These are phyloP conservation scores for Sarcophaga caerulescens DNA, from an alignment of 2,888 invertebrate genomes.

Conservation along the genomic window DNA sequence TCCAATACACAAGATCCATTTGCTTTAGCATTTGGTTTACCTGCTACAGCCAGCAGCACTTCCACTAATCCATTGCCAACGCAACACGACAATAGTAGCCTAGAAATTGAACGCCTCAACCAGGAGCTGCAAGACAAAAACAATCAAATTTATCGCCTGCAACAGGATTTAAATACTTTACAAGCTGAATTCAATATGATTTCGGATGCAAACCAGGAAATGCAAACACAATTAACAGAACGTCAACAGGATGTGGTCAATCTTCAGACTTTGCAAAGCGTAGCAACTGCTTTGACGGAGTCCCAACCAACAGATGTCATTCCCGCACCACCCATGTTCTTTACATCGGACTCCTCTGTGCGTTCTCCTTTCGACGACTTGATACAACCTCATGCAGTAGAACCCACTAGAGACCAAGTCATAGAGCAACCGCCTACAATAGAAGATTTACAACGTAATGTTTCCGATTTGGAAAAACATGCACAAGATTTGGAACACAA, in stretches of 20 bases:
- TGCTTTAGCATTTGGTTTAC: constrained; percentile 65
- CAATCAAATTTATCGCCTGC: constrained; percentile 65
- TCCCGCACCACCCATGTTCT: constrained; percentile 76
- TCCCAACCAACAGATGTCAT: constrained; percentile 67
- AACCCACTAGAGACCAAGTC: constrained; percentile 4
- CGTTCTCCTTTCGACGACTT: constrained; percentile 79
- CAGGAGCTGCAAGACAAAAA: constrained; percentile 68
- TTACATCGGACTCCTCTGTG: constrained; percentile 72
- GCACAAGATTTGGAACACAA: constrained; percentile 80
- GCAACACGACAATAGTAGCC: constrained; percentile 14
- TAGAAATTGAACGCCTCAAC: constrained; percentile 61
- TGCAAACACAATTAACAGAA: constrained; percentile 70
- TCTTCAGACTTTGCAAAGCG: constrained; percentile 66
- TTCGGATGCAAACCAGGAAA: constrained; percentile 68
- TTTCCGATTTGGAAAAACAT: constrained; percentile 80
- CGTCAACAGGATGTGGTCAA: constrained; percentile 71
- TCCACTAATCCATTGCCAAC: neutral
- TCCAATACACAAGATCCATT: constrained; percentile 64
- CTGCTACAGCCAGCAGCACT: neutral
- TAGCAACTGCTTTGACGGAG: constrained; percentile 36
- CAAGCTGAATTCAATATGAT: constrained; percentile 65
- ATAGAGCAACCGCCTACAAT: constrained; percentile 80
- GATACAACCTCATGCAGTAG: constrained; percentile 72
- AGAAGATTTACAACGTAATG: constrained; percentile 79
- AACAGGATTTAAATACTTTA: constrained; percentile 66